Percentiles rank a stretch among this genome's conserved stretches.
These are phyloP conservation scores for Eupithecia exiguata DNA, from an alignment of 2,888 invertebrate genomes.

Conservation along the genomic window DNA sequence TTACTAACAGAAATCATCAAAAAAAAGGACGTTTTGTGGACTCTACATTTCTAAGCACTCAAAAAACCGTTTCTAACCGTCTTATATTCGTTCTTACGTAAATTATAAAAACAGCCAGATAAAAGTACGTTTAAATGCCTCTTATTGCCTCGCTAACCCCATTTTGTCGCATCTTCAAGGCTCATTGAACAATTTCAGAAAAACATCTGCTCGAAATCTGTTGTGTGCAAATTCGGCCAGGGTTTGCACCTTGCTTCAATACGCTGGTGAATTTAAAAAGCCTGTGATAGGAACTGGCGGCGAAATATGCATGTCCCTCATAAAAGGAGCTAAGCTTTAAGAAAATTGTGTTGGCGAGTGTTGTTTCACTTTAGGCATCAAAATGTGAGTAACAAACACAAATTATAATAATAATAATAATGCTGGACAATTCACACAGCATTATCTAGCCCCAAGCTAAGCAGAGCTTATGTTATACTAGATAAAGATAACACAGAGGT, in stretches of 20 bases:
- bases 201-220: constrained; percentile 36
- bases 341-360: background rate
- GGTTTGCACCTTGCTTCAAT: constrained; percentile 26
- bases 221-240: constrained; percentile 27
- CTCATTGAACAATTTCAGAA: constrained; percentile 24
- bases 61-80: background rate
- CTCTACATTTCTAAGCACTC: background rate
- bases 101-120: constrained; percentile 6
- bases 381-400: background rate
- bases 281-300: background rate
- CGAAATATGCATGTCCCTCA: background rate
- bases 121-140: constrained; percentile 23
- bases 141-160: constrained; percentile 17
- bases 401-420: no score
- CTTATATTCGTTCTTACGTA: background rate
- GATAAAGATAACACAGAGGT: no score
- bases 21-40: background rate
- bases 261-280: background rate
- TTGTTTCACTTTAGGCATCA: background rate
- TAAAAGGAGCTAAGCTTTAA: background rate
- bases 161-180: constrained; percentile 27
- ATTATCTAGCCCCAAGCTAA: no score
- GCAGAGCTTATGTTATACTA: no score
- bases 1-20: background rate
- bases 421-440: no score